Base-by-base conservation (phyloP, 2,888 invertebrate genomes). In the Hypolimnas misippus region DNA sequence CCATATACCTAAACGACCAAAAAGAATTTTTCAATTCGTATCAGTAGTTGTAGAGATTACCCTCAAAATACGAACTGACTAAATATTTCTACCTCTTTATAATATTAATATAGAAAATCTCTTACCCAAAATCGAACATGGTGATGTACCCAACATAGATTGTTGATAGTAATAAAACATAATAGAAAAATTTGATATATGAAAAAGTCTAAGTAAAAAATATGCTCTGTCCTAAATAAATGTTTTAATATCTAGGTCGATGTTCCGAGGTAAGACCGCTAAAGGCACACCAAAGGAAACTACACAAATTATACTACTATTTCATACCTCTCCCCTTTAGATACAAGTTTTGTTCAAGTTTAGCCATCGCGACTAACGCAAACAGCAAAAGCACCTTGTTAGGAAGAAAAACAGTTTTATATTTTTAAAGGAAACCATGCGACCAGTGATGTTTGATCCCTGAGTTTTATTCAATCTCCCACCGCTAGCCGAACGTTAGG, bases 341-440 rank as follows among this genome's bases (percentile, higher is more conserved):
- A 38, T 21, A 29, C 50, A 14, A 60, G 12, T 54, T 61, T 65
- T 54, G 57, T 65, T 51, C 61, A 31, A 58, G 53, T 29, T 64
- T 62, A 65, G 44, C 57, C 54, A 58, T 66, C 63, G 46, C 51
- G 55, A 57, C 56, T 56, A 57, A 40, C 54, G 50, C 50, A 57
- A 58, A 62, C 52, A 61, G 53, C 40, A 40, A 63, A 62, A 42
- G 52, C 35, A 31, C 44, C 54, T 50, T 63, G 57, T 60, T 64
- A 49, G 61, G 12, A 58, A 52, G 52, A 61, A 66, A 66, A 66
- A 62, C 64, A 58, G 52, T 66, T 61, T 63, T 66, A 66, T 66
- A 64, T 66, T 66, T 63, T 66, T 58, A 66, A 64, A 62, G 64
- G 50, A 61, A 66, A 56, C 44, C 57, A 21, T 44, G 46, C 63